Conservation (phyloP, 2,888 invertebrate genomes). For the Ophioninae sp. region DNA sequence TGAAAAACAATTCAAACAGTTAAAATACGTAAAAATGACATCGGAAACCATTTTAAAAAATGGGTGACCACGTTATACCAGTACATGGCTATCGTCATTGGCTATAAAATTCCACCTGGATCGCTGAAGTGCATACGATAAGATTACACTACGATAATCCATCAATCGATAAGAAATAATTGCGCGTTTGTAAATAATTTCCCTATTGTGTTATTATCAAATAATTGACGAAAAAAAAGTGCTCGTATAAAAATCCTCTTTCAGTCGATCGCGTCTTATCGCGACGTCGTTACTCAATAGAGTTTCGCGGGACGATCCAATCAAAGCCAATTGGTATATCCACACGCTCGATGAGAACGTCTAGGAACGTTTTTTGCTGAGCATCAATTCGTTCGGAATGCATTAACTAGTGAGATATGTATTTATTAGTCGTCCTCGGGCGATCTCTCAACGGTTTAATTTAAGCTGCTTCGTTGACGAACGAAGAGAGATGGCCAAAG, state of each 20-base stretch:
- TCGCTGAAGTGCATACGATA: too few species aligned
- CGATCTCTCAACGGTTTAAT: slow-evolving; percentile 19
- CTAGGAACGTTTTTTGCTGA: slow-evolving; percentile 25
- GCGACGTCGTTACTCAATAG: slow-evolving; percentile 4
- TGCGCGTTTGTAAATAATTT: neutral
- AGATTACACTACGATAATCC: too few species aligned
- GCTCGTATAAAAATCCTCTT: neutral
- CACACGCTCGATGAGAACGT: slow-evolving; percentile 1
- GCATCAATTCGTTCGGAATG: slow-evolving; percentile 33
- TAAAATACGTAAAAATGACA: too few species aligned
- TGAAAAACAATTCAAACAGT: too few species aligned
- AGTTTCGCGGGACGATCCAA: slow-evolving; percentile 37
- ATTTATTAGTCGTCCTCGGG: slow-evolving; percentile 34
- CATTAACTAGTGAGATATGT: slow-evolving; percentile 21
- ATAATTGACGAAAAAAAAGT: neutral
- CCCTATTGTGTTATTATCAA: neutral
- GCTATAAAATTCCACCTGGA: too few species aligned
- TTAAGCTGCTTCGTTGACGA: slow-evolving; percentile 12
- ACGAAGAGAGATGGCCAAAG: neutral
- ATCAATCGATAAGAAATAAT: too few species aligned
- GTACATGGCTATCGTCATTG: too few species aligned
- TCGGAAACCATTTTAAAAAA: too few species aligned
- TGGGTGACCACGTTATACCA: too few species aligned
- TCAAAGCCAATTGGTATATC: slow-evolving; percentile 35
- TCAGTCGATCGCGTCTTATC: neutral